phyloP scores from a whole-genome alignment of 2,888 invertebrate genomes.

The Nudaria mundana region DNA sequence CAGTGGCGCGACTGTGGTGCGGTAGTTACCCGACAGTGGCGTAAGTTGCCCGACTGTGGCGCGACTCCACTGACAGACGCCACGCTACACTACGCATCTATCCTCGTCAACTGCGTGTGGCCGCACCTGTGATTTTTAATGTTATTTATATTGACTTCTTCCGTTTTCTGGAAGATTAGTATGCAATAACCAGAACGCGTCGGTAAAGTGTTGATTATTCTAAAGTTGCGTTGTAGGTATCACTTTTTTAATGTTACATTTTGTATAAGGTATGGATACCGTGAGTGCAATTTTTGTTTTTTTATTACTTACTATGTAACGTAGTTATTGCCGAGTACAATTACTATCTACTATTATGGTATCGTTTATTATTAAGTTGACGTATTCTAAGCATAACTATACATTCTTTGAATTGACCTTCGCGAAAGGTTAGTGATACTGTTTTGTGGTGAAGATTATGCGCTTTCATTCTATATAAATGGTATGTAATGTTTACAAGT shows the following conservation, averaged over 20 bases:
- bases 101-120: conserved; percentile 25
- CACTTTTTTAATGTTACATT: conserved; percentile 52
- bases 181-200: conserved; percentile 57
- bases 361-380: conserved; percentile 69
- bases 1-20: conserved; percentile 1
- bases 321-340: conserved; percentile 72
- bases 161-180: conserved; percentile 51
- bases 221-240: conserved; percentile 63
- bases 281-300: conserved; percentile 64
- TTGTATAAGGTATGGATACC: conserved; percentile 45
- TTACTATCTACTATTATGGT: conserved; percentile 61
- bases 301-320: conserved; percentile 49
- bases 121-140: conserved; percentile 55
- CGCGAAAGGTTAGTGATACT: conserved; percentile 80
- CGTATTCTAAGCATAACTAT: conserved; percentile 77
- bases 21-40: conserved; percentile 7
- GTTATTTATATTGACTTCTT: conserved; percentile 59
- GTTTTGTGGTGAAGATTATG: conserved; percentile 65
- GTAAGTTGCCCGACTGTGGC: conserved; percentile 11
- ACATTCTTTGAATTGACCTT: conserved; percentile 81
- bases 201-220: conserved; percentile 75
- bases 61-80: conserved; percentile 11
- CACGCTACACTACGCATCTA: conserved; percentile 29
- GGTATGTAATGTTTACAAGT: conserved; percentile 57
- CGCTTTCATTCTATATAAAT: conserved; percentile 59